Percentiles rank a stretch among this genome's conserved stretches.
These are phyloP conservation scores for Heteropelma amictum DNA, from an alignment of 2,888 invertebrate species.

Conservation along the genomic window DNA sequence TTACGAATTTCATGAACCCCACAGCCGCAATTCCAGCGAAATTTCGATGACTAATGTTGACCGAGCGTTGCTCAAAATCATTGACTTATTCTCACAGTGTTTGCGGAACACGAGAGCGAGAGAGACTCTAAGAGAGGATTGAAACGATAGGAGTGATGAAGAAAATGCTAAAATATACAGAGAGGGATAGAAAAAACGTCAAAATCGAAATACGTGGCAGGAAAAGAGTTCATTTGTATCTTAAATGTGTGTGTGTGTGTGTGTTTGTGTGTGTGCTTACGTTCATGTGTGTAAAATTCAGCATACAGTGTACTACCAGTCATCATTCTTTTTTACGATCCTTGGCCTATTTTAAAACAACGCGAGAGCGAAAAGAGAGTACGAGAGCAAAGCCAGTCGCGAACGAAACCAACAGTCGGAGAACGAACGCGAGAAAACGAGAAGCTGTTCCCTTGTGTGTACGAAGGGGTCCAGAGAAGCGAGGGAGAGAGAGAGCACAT, in stretches of 20 bases:
- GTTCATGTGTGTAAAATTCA: constrained; percentile 33
- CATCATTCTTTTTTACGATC: constrained; percentile 74
- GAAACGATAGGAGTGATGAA: constrained; percentile 17
- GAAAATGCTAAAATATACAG: constrained; percentile 1
- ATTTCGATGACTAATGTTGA: no score
- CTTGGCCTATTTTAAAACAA: constrained; percentile 74
- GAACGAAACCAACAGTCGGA: constrained; percentile 24
- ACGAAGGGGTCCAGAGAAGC: constrained; percentile 22
- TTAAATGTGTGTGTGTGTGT: constrained; percentile 39
- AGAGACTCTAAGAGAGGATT: constrained; percentile 29
- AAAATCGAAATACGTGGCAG: constrained; percentile 28
- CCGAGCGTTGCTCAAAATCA: no score
- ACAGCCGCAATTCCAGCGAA: no score
- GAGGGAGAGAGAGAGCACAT: constrained; percentile 31
- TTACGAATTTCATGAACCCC: no score
- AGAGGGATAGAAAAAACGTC: neutral
- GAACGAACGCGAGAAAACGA: constrained; percentile 38
- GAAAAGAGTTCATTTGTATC: constrained; percentile 6
- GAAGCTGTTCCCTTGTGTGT: constrained; percentile 20
- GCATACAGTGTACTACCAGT: constrained; percentile 59
- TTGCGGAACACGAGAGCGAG: constrained; percentile 4
- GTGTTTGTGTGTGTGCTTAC: neutral
- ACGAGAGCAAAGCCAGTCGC: constrained; percentile 34
- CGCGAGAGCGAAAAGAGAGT: constrained; percentile 54
- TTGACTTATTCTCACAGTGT: no score